A percentile compares a stretch with the other conserved stretches of the same genome.
Conservation (phyloP, 2,113 vertebrate genomes). For the Eudorcas thomsonii region DNA sequence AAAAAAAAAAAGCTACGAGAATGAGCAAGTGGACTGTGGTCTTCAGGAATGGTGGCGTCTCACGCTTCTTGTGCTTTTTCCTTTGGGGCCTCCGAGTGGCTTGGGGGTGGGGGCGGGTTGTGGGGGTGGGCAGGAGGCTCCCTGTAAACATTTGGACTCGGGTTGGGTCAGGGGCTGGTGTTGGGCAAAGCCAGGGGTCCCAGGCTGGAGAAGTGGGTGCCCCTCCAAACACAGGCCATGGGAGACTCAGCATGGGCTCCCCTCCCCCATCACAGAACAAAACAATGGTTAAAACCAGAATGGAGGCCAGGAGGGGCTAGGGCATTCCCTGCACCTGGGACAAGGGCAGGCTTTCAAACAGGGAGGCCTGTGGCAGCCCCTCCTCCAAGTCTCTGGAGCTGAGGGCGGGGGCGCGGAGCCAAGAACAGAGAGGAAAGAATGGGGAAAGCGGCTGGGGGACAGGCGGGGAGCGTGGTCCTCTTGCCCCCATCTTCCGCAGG, state of each 20-base stretch:
- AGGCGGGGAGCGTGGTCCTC: conserved; percentile 61
- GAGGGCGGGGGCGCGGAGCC: conserved; percentile 15
- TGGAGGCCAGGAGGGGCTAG: conserved; percentile 10
- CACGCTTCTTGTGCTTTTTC: conserved; percentile 72
- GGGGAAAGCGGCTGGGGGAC: conserved; percentile 54
- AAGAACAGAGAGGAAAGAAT: conserved; percentile 31
- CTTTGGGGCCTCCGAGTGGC: conserved; percentile 69
- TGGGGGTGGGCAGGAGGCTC: conserved; percentile 56
- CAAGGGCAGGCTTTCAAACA: not conserved
- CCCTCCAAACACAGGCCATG: conserved; percentile 65
- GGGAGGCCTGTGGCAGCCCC: conserved; percentile 38
- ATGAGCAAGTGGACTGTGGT: conserved; percentile 50
- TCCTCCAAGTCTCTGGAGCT: conserved; percentile 1
- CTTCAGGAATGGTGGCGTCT: conserved; percentile 57
- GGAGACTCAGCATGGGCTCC: conserved; percentile 77
- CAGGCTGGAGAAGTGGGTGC: conserved; percentile 77
- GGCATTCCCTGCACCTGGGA: conserved; percentile 5
- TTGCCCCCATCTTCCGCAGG: conserved; percentile 70
- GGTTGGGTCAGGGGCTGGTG: conserved; percentile 56
- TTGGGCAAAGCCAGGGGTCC: conserved; percentile 70
- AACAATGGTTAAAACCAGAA: conserved; percentile 38
- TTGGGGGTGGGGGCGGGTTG: not conserved
- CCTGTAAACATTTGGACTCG: conserved; percentile 71
- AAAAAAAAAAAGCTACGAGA: conserved; percentile 59
- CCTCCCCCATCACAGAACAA: conserved; percentile 70